Evolutionary conservation across 2,113 vertebrate genomes (phyloP).

Genomic region (Otis tarda): DNA sequence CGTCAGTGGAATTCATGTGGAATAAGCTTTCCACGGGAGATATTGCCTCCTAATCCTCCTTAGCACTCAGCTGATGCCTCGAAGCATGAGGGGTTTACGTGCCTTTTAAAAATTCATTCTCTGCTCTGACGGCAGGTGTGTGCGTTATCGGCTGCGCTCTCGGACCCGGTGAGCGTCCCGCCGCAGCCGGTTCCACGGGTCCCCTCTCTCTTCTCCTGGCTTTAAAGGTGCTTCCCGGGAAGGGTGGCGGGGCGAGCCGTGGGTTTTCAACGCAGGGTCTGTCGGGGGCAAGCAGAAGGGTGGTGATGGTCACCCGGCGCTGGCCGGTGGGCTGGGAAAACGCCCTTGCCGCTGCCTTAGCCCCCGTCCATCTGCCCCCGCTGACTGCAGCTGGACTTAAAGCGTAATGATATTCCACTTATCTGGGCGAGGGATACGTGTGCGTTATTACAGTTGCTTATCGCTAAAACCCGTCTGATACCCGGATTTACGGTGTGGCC

Average conservation of each 20-base stretch:
- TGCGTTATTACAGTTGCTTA: conserved; percentile 27
- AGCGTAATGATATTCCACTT: conserved; percentile 12
- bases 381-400: conserved; percentile 23
- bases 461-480: conserved; percentile 58
- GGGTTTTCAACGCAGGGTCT: neutral
- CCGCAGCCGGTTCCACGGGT: rapidly evolving
- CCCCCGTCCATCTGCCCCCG: conserved; percentile 42
- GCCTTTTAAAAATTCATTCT: conserved; percentile 57
- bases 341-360: neutral
- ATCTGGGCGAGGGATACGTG: neutral
- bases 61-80: conserved; percentile 57
- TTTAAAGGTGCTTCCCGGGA: neutral
- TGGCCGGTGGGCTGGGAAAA: neutral
- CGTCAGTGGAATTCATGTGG: conserved; percentile 67
- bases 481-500: conserved; percentile 39
- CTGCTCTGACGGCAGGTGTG: neutral
- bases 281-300: rapidly evolving
- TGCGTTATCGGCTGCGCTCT: neutral
- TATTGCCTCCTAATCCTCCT: conserved; percentile 60
- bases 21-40: conserved; percentile 66
- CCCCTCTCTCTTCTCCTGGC: too few relatives aligned
- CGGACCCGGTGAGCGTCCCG: rapidly evolving
- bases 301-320: neutral
- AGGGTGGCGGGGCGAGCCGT: rapidly evolving
- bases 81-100: conserved; percentile 46